Evolutionary conservation across 2,888 invertebrate genomes (phyloP).

Genomic region (Sesia bembeciformis): DNA sequence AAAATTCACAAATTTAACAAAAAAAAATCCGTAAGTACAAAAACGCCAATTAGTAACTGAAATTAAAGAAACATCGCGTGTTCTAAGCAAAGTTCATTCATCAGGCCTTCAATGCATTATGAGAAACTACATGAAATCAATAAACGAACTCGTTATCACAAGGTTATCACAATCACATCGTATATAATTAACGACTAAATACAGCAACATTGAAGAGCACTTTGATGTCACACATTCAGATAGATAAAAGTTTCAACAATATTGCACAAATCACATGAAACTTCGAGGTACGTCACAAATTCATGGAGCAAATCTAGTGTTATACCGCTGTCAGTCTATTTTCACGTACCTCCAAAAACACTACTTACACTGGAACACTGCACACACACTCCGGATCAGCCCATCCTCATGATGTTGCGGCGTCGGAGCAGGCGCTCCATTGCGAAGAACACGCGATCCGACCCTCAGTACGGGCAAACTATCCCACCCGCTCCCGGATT

Average conservation of each 20-base stretch:
- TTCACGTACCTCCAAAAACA: no score
- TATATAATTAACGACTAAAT: neutral
- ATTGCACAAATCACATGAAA: neutral
- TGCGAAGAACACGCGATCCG: conserved; percentile 72
- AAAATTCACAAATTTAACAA: conserved; percentile 5
- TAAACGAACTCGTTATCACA: conserved; percentile 48
- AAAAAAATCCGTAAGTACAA: conserved; percentile 51
- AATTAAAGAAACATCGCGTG: conserved; percentile 53
- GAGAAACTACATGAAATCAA: conserved; percentile 36
- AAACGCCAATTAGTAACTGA: conserved; percentile 44
- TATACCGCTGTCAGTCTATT: no score
- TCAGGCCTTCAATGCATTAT: conserved; percentile 34
- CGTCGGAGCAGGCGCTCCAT: conserved; percentile 66
- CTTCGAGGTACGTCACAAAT: neutral
- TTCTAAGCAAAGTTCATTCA: conserved; percentile 56
- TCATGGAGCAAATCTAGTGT: neutral
- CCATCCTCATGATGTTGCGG: conserved; percentile 70
- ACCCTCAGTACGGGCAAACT: conserved; percentile 77
- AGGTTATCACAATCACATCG: conserved; percentile 39
- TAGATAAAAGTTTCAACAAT: neutral
- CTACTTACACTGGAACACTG: no score
- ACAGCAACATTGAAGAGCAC: neutral
- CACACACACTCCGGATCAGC: conserved; percentile 30
- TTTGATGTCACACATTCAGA: no score
- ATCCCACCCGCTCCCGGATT: conserved; percentile 73